Evolutionary conservation across 2,888 invertebrate genomes (phyloP), one percentile per base, ranked within the genome.

Genomic region (Proisotoma minuta): DNA sequence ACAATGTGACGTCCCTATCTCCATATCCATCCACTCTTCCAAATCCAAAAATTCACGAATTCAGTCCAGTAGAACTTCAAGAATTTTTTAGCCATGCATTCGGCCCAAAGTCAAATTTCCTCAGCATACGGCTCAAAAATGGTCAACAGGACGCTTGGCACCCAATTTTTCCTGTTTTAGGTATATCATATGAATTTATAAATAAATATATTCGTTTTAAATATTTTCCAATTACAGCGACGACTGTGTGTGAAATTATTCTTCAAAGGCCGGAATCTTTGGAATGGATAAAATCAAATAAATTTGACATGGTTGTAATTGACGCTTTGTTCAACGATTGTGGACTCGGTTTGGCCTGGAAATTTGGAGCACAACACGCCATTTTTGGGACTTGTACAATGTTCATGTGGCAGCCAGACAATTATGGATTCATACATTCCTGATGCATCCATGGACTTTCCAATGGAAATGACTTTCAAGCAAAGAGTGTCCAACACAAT

Each of bases 231-330:
- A n/a, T n/a, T n/a, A n/a, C n/a, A n/a, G n/a, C n/a, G n/a, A n/a
- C n/a, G n/a, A n/a, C n/a, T n/a, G n/a, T 39, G 1, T 69, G 69
- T 54, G 22, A 62, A 34, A 5, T 26, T 1, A 26, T 69, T 5
- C 54, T 62, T 20, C 22, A 39, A 12, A 61, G 62, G 18, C 22
- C 15, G 2, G 64, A 63, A 47, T 62, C 62, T 49, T 3, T 66
- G 5, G 23, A 52, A 0, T 70, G 66, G 68, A 52, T 67, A 2
- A 59, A 63, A 8, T 47, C 49, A 3, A 56, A 60, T 8, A 59
- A 59, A 23, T 68, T 66, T 57, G 72, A 72, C 52, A 34, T 71
- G 3, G 67, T 72, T 1, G 26, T 72, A 18, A 39, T 70, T 5
- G 71, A 72, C 49, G 39, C 64, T 1, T 20, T 68, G 1, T 51